These are phyloP conservation scores for Sapajus apella DNA, from an alignment of 2,113 vertebrate species.

Conservation along the genomic window DNA sequence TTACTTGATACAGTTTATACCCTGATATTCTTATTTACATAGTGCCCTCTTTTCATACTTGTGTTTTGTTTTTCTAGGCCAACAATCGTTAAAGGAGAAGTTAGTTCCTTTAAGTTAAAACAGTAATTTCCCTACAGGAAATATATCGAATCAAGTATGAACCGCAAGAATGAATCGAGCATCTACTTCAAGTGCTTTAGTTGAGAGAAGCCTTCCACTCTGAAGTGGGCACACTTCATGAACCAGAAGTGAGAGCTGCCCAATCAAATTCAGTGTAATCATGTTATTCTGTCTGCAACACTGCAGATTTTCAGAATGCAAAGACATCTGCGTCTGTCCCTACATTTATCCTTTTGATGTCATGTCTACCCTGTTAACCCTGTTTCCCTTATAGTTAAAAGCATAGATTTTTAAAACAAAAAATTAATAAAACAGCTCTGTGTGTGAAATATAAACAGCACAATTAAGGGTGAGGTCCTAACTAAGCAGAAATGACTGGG, in stretches of 20 bases:
- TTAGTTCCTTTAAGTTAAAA: background rate
- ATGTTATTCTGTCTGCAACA: background rate
- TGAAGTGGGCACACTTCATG: background rate
- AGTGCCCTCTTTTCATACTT: background rate
- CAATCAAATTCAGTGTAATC: background rate
- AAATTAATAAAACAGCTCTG: background rate
- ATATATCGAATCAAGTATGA: background rate
- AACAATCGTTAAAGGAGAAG: background rate
- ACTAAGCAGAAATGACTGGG: background rate
- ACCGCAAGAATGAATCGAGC: background rate
- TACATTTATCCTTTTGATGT: background rate
- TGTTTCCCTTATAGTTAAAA: background rate
- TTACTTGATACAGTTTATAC: background rate
- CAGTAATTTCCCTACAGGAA: slow-evolving; percentile 26
- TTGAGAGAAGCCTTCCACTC: background rate
- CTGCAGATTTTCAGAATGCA: background rate
- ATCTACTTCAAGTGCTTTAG: background rate
- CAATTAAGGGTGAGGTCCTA: background rate
- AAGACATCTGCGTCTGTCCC: background rate
- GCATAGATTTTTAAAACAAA: background rate
- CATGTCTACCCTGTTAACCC: background rate
- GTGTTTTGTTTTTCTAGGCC: background rate
- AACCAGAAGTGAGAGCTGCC: background rate
- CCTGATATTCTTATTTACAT: background rate
- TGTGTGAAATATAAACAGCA: background rate